Evolutionary conservation across 2,797 vertebrate species (phyloP), one percentile per base, ranked within the genome.

Genomic region (Bryconaethiops microstoma): DNA sequence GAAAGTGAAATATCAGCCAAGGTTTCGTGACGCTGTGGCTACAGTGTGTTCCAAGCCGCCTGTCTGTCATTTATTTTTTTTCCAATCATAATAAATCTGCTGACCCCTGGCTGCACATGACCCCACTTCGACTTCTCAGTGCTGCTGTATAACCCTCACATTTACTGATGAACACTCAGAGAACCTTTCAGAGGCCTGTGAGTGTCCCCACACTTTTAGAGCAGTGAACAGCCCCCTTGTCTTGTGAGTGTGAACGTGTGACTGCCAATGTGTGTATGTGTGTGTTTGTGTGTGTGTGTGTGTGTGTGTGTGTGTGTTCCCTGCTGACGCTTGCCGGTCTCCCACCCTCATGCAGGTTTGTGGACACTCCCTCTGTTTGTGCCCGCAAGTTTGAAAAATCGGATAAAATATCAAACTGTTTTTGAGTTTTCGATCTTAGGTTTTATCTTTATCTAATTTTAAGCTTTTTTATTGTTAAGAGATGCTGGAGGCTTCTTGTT

Each of bases 371-470:
- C 84, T 85, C 83, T 87, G 70, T 82, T 14, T 69, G 83, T n/a
- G 75, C 79, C 75, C 78, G 68, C 52, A 59, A 82, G 70, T 13
- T 81, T 71, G 78, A 78, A 55, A 25, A 1, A 39, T 39, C 29
- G 29, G 40, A 78, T 78, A 50, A 79, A 84, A 83, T 78, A 86
- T 82, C 52, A 81, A 79, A 86, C 82, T 88, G 86, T 86, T 67
- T 75, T 82, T 80, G n/a, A 29, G 10, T 52, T 57, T 73, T 65
- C 69, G 45, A 12, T 71, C 7, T 35, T 80, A 84, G 80, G 81
- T 86, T 83, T 87, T 79, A 76, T 78, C 64, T 50, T 83, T 79
- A 84, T 88, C 60, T 82, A 72, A 86, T 85, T 78, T 84, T 81
- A 74, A 85, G 78, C 76, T 83, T 86, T 85, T 75, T 50, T 42